These are phyloP conservation scores for Aplysina aerophoba DNA, from an alignment of 37 sponge, comb jelly and placozoan species.

Conservation along the genomic window DNA sequence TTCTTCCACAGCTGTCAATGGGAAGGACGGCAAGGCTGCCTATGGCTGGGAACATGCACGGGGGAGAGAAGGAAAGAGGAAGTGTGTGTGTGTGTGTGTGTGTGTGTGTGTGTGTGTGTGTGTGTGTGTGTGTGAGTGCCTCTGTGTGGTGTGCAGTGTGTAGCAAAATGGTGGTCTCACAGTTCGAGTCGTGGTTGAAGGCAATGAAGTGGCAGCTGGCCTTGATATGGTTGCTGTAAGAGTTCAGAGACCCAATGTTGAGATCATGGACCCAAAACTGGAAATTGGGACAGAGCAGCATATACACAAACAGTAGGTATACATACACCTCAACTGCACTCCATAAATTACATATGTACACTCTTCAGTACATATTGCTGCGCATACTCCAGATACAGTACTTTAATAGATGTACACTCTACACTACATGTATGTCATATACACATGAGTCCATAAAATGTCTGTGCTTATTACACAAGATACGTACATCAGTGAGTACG, in stretches of 20 bases:
- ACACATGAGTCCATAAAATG: too few species aligned
- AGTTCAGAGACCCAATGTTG: slow-evolving; percentile 67
- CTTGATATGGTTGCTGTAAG: slow-evolving; percentile 61
- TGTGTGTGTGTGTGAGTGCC: background rate
- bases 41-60: slow-evolving; percentile 34
- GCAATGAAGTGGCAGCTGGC: slow-evolving; percentile 65
- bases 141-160: background rate
- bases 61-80: background rate
- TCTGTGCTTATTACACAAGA: too few species aligned
- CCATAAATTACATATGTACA: too few species aligned
- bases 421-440: too few species aligned
- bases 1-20: slow-evolving; percentile 53
- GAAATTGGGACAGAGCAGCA: background rate
- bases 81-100: background rate
- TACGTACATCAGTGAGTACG: too few species aligned
- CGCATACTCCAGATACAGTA: too few species aligned
- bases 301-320: background rate
- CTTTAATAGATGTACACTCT: too few species aligned
- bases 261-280: slow-evolving; percentile 78
- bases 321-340: too few species aligned
- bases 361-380: too few species aligned
- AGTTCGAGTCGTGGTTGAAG: slow-evolving; percentile 67
- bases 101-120: too few species aligned
- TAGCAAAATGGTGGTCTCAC: background rate
- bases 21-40: slow-evolving; percentile 71